phyloP scores from a whole-genome alignment of 2,888 invertebrate genomes.

The Tupiocoris notatus region DNA sequence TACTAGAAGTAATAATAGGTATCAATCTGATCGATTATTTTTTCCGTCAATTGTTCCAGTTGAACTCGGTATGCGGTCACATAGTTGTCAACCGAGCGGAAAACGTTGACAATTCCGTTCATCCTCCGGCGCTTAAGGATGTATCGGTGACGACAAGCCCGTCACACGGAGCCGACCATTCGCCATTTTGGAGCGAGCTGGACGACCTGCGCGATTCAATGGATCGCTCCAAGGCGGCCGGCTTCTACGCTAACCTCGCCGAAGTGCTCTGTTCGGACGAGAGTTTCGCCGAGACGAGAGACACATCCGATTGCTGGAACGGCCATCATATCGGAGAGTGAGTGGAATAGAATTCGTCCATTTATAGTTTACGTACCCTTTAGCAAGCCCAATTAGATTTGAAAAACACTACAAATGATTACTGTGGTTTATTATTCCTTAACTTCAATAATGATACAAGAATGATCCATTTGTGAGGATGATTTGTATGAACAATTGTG shows the following conservation, averaged over 20 bases:
- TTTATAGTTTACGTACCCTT: too few relatives aligned
- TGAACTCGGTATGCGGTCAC: conserved; percentile 50
- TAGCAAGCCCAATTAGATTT: too few relatives aligned
- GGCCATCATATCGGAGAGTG: conserved; percentile 74
- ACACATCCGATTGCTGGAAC: conserved; percentile 77
- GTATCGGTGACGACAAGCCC: conserved; percentile 33
- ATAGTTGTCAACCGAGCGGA: conserved; percentile 17
- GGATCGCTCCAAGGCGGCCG: conserved; percentile 56
- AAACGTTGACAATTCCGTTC: conserved; percentile 20
- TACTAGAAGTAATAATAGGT: too few relatives aligned
- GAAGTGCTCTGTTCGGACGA: conserved; percentile 76
- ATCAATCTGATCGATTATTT: too few relatives aligned
- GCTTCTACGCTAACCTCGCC: conserved; percentile 79
- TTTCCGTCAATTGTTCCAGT: conserved; percentile 53
- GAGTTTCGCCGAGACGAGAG: conserved; percentile 64
- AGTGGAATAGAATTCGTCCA: too few relatives aligned
- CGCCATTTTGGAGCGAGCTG: conserved; percentile 52
- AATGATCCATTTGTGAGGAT: too few relatives aligned
- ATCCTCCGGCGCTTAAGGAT: conserved; percentile 20
- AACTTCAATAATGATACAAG: too few relatives aligned
- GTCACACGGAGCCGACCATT: conserved; percentile 10
- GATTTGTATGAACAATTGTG: too few relatives aligned
- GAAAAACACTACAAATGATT: too few relatives aligned
- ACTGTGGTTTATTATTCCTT: too few relatives aligned
- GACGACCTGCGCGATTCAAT: conserved; percentile 43